Evolutionary conservation across 2,113 vertebrate species (phyloP), one percentile per base, ranked within the genome.

Genomic region (Brachypteracias leptosomus): DNA sequence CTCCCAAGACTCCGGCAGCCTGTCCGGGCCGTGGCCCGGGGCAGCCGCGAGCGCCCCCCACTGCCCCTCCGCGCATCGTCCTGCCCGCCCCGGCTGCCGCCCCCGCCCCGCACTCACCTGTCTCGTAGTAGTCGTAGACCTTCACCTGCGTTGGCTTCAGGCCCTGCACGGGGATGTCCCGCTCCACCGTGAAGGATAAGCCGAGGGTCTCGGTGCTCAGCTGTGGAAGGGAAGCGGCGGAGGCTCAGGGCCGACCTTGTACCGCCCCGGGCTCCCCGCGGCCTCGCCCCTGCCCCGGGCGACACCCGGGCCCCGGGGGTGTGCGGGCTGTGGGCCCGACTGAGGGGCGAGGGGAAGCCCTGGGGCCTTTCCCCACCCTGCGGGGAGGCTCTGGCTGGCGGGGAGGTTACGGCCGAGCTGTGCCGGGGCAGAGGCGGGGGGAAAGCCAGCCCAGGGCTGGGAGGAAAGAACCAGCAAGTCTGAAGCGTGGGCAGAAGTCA

Each of bases 91-190:
- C n/a, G n/a, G 6, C 28, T 54, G 4, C 55, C 70, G 12, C 22
- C 18, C 3, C 19, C 2, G 31, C 61, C 42, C 71, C 15, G 5
- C 55, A 71, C 93, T 98, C 97, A 99, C 99, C 98, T 95, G 98
- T 98, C 93, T 99, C 98, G 36, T 99, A 99, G 95, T 99, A 99
- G 96, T 99, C 98, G 7, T 99, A 99, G 92, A 98, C 95, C 95
- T 97, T 97, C 78, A 99, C 96, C 58, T 96, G 95, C 13, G 98
- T 98, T 52, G 98, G 98, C 85, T 98, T 98, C 89, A 99, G 97
- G 91, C 97, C 98, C 36, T 95, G 58, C 40, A 99, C 98, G 12
- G 74, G 85, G 42, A 98, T 49, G 68, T 98, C 95, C 92, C 94
- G 97, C 81, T 98, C 82, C 54, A 98, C 95, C 1, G 16, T 47